A percentile compares a stretch with the other conserved stretches of the same genome.
Evolutionary conservation across 1,140 invertebrate species (phyloP).

Genomic region (Arion vulgaris): DNA sequence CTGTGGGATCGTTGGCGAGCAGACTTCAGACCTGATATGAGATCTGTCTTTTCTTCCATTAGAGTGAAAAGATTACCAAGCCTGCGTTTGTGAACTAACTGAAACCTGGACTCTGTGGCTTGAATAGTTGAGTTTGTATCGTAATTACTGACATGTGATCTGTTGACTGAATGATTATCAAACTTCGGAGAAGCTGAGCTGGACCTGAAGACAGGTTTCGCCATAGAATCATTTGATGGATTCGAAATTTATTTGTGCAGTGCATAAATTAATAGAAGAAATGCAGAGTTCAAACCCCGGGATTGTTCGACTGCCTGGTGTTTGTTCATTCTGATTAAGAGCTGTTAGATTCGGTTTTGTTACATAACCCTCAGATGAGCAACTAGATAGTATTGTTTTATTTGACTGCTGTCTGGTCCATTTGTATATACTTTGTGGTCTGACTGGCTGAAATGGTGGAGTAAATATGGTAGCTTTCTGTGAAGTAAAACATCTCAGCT

Average conservation of each 20-base stretch:
- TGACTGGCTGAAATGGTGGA: neutral
- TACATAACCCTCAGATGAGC: neutral
- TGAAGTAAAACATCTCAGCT: neutral
- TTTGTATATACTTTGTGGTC: neutral
- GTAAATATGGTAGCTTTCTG: neutral
- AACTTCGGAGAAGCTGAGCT: neutral
- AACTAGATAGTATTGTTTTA: neutral
- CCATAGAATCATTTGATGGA: neutral
- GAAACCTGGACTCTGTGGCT: neutral
- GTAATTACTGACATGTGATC: neutral
- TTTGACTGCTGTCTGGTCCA: neutral
- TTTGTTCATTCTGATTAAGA: neutral
- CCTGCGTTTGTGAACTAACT: neutral
- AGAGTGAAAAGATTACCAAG: neutral
- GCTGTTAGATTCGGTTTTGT: neutral
- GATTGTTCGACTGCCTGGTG: neutral
- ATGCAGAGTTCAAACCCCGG: neutral
- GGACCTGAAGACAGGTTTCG: neutral
- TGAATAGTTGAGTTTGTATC: neutral
- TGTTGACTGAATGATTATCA: neutral
- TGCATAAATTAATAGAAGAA: neutral
- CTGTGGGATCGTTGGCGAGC: slow-evolving; percentile 7
- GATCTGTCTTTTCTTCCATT: neutral
- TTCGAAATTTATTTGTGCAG: too few species aligned
- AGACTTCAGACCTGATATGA: neutral